Evolutionary conservation across 2,888 invertebrate genomes (phyloP), one percentile per base, ranked within the genome.

Genomic region (Rhorus exstirpatorius): DNA sequence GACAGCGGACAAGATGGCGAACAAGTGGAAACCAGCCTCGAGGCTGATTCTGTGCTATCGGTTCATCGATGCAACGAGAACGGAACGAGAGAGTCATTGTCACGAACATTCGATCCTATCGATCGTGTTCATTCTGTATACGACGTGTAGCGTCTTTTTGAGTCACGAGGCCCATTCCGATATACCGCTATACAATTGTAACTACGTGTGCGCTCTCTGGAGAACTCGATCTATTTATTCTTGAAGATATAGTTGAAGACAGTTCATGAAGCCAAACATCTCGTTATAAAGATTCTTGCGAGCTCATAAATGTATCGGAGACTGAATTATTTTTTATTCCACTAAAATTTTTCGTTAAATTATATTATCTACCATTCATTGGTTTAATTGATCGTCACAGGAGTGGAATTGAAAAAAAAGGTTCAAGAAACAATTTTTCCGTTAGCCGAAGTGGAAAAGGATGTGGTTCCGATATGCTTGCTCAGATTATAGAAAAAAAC

Each of bases 61-160:
- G 67, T 51, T n/a, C 35, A 68, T 77, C 77, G 63, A 49, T 81
- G 70, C 80, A 80, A 63, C 80, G 55, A 49, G 80, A 58, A 71
- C 70, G 49, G 67, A 77, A 81, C 81, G 71, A 58, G 41, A 76
- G 76, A 75, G 81, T 77, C 76, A 81, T 81, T 81, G 81, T 81
- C 81, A 81, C 81, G 81, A 81, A 71, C 81, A 71, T 41, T 60
- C 65, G 71, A 71, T 71, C 71, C 63, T 71, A 76, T 81, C 65
- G 71, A 76, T 81, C 81, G 76, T 80, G 70, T 72, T 76, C 67
- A 17, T 17, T 41, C 35, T 35, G 51, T 68, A 53, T 41, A 44
- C 77, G 65, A 51, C 44, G 68, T 51, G 51, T 51, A 35, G 14
- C 61, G 61, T 21, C 61, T 3, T 21, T 44, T 61, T 26, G 46